Conservation (phyloP, 2,797 vertebrate genomes). For the Gallinago nigripennis region DNA sequence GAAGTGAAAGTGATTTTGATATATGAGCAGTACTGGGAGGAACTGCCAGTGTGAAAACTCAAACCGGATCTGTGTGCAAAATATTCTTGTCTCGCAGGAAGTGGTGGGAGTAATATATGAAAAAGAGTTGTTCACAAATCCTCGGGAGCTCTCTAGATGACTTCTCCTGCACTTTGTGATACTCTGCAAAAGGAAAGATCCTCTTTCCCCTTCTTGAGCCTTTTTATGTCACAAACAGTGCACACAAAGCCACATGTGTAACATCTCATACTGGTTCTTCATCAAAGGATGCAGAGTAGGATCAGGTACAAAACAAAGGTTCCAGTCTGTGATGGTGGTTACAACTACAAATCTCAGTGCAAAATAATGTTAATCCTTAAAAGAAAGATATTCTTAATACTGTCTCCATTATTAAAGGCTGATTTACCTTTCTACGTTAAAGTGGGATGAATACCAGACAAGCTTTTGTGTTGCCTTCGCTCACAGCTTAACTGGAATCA, state of each 20-base stretch:
- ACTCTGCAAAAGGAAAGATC: background rate
- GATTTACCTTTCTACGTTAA: background rate
- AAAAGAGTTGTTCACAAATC: conserved; percentile 23
- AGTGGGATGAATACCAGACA: background rate
- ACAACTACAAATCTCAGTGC: background rate
- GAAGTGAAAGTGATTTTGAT: background rate
- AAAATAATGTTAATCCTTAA: background rate
- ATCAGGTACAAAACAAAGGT: background rate
- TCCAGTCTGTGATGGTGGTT: background rate
- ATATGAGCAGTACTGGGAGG: background rate
- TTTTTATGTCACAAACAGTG: background rate
- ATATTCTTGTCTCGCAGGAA: background rate
- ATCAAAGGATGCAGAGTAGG: background rate
- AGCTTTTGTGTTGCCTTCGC: background rate
- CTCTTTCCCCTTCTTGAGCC: background rate
- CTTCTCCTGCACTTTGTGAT: background rate
- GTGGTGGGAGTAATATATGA: conserved; percentile 16
- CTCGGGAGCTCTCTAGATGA: background rate
- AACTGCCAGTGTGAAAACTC: conserved; percentile 11
- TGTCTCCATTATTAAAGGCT: background rate
- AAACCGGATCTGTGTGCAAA: background rate
- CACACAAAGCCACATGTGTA: background rate
- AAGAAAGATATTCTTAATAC: background rate
- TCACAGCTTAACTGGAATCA: background rate
- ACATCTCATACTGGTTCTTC: background rate